phyloP scores from a whole-genome alignment of 92 coral and sea anemone genomes.

The Blastomussa wellsi region DNA sequence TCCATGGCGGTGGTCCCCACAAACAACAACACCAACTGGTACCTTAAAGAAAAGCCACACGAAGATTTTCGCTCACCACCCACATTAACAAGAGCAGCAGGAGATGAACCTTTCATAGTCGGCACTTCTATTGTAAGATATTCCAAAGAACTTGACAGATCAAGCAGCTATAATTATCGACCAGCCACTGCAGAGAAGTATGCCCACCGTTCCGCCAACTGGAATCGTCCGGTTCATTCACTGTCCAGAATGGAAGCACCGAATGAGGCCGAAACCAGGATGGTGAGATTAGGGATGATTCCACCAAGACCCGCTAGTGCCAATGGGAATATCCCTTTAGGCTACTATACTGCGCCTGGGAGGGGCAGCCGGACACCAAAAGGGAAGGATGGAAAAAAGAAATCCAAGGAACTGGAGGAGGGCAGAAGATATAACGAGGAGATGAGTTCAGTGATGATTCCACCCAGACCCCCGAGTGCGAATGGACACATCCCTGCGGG shows the following conservation, averaged over 20 bases:
- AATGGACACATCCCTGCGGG: conserved; percentile 14
- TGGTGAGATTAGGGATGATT: conserved; percentile 47
- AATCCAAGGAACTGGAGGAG: neutral
- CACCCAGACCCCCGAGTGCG: conserved; percentile 1
- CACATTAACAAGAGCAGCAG: conserved; percentile 27
- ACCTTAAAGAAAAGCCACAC: conserved; percentile 25
- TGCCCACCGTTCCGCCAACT: conserved; percentile 11
- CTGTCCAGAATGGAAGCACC: conserved; percentile 1
- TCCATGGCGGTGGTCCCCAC: neutral
- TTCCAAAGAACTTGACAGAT: conserved; percentile 44
- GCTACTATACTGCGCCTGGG: conserved; percentile 17
- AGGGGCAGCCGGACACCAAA: conserved; percentile 14
- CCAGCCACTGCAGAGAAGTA: conserved; percentile 12
- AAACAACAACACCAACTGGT: conserved; percentile 35
- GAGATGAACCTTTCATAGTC: conserved; percentile 38
- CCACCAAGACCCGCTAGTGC: conserved; percentile 17
- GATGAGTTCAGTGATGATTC: conserved; percentile 23
- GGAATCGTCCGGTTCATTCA: conserved; percentile 22
- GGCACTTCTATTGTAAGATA: conserved; percentile 26
- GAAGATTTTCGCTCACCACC: conserved; percentile 2
- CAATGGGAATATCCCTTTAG: conserved; percentile 19
- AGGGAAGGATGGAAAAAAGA: neutral
- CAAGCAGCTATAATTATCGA: conserved; percentile 6
- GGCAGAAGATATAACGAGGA: neutral
- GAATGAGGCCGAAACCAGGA: conserved; percentile 31